Evolutionary conservation across 2,797 vertebrate genomes (phyloP), one percentile per base, ranked within the genome.

Genomic region (Clangula hyemalis): DNA sequence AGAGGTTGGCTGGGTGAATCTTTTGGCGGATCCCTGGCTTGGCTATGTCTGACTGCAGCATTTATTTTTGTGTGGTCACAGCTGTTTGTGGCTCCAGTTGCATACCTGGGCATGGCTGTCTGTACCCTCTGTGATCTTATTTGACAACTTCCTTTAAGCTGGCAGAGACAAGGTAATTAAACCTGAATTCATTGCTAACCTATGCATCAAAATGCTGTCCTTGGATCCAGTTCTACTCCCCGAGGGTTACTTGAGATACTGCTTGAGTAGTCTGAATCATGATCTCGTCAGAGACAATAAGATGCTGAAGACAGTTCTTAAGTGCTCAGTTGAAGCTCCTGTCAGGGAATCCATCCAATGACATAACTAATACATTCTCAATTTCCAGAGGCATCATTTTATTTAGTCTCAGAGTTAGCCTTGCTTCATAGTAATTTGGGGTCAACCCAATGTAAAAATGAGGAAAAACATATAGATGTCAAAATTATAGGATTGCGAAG

Each of bases 201-300:
- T 36, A 3, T 69, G 71, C 51, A 79, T 80, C 38, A n/a, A 75
- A 81, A 30, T n/a, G 30, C 65, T 79, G 65, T 54, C 82, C 69
- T 74, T 58, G 20, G 39, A 61, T 19, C 30, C 72, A 54, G 43
- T 64, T 74, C 69, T 57, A 1, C 36, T 95, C 79, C 76, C 58
- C 10, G 8, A 91, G 61, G 69, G 72, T 30, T n/a, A 69, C 36
- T 62, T 30, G 61, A 80, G 72, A 36, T 27, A 21, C 22, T 79
- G 49, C 58, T 81, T 11, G 32, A 78, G 93, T 5, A n/a, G 65
- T 16, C 49, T 82, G 85, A 89, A 85, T 83, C 65, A 64, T 13
- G 61, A 87, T 89, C 62, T 88, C 85, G 74, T 69, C 93, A 65
- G 87, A 77, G 85, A 92, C 64, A 94, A 41, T 70, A 43, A 70